Evolutionary conservation across 2,797 vertebrate genomes (phyloP).

Genomic region (Chrysocyon brachyurus): DNA sequence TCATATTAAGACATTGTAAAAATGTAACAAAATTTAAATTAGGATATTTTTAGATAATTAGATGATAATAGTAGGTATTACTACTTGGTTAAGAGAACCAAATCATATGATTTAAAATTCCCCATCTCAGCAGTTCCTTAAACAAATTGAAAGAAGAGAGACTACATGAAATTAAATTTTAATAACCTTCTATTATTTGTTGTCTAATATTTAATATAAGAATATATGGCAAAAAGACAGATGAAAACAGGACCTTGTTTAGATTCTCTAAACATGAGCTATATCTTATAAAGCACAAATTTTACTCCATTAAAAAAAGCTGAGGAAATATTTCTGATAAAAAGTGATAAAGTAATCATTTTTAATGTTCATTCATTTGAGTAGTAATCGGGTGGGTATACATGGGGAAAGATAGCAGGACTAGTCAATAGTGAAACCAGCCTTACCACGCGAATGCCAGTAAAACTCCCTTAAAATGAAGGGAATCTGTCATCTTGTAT

Average conservation of each 20-base stretch:
- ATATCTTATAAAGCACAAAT: neutral
- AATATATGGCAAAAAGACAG: neutral
- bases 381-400: neutral
- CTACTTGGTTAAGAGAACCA: conserved; percentile 10
- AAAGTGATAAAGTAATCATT: conserved; percentile 76
- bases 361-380: conserved; percentile 55
- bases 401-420: neutral
- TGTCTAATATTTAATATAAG: neutral
- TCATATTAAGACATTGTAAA: neutral
- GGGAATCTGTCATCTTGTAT: conserved; percentile 89
- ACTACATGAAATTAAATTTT: neutral
- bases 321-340: neutral
- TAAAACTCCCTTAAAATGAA: conserved; percentile 86
- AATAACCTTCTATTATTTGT: neutral
- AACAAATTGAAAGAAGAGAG: conserved; percentile 15
- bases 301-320: neutral
- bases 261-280: neutral
- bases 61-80: conserved; percentile 40
- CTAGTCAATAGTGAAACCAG: conserved; percentile 69
- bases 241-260: neutral
- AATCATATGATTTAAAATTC: conserved; percentile 37
- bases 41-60: conserved; percentile 28
- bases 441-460: conserved; percentile 77
- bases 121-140: neutral
- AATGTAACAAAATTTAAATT: neutral